Evolutionary conservation across 2,888 invertebrate species (phyloP).

Genomic region (Octodonta nipae): DNA sequence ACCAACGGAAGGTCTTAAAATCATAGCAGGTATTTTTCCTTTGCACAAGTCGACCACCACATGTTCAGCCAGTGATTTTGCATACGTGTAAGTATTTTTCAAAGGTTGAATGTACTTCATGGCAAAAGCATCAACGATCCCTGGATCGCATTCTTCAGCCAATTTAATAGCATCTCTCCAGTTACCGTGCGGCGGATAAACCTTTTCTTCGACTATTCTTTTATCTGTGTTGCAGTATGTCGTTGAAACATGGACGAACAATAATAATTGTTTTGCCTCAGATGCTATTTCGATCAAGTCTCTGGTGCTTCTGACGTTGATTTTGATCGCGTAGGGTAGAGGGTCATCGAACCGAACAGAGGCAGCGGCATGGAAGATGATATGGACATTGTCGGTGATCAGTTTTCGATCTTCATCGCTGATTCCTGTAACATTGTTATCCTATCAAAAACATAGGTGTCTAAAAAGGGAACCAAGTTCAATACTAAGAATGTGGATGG

Average conservation of each 20-base stretch:
- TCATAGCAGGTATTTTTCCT: constrained; percentile 55
- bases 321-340: constrained; percentile 47
- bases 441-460: no score
- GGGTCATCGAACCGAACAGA: constrained; percentile 75
- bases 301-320: constrained; percentile 53
- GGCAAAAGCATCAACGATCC: constrained; percentile 40
- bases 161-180: constrained; percentile 55
- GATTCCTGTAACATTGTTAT: constrained; percentile 35
- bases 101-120: constrained; percentile 48
- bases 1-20: constrained; percentile 84
- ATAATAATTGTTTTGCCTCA: constrained; percentile 38
- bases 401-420: constrained; percentile 38
- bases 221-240: constrained; percentile 71
- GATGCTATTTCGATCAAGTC: constrained; percentile 49
- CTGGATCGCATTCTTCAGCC: constrained; percentile 47
- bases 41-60: constrained; percentile 48
- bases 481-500: no score
- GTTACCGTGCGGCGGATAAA: constrained; percentile 56
- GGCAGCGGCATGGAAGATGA: constrained; percentile 69
- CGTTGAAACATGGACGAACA: constrained; percentile 71
- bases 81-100: constrained; percentile 86
- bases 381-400: constrained; percentile 45
- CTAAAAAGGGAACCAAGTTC: no score
- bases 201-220: constrained; percentile 55
- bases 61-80: constrained; percentile 77